phyloP scores from a whole-genome alignment of 2,888 invertebrate species.

The Drosophila prolongata region DNA sequence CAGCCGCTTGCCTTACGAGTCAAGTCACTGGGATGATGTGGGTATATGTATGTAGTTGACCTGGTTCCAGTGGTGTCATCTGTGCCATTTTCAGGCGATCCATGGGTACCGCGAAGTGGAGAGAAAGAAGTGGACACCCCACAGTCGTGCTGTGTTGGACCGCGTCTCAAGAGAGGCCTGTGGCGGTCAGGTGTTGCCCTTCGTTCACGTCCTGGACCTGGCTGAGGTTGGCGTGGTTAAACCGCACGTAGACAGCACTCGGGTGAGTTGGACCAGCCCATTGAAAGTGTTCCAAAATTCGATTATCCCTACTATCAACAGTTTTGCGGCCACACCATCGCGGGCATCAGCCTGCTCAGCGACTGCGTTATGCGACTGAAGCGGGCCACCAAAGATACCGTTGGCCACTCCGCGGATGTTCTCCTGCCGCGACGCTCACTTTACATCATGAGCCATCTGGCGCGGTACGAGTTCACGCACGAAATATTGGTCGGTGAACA shows the following conservation, averaged over 20 bases:
- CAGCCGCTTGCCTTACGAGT: constrained; percentile 94
- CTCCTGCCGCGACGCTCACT: constrained; percentile 91
- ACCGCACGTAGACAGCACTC: constrained; percentile 97
- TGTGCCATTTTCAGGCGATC: constrained; percentile 90
- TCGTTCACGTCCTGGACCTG: constrained; percentile 96
- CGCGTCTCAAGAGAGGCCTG: constrained; percentile 89
- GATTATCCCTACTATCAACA: constrained; percentile 80
- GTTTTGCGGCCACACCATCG: constrained; percentile 99
- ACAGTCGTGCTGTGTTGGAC: constrained; percentile 89
- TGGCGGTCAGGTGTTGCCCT: constrained; percentile 88
- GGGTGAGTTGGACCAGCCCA: constrained; percentile 86
- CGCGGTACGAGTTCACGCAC: constrained; percentile 95
- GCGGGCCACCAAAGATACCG: constrained; percentile 81
- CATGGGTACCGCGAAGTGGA: constrained; percentile 98
- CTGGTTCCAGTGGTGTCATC: neutral
- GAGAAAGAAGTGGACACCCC: constrained; percentile 90
- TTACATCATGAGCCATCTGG: constrained; percentile 95
- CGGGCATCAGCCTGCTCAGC: constrained; percentile 94
- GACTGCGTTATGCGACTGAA: constrained; percentile 95
- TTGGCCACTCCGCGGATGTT: constrained; percentile 87
- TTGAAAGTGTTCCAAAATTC: no score
- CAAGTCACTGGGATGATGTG: constrained; percentile 99
- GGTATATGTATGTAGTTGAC: constrained; percentile 73
- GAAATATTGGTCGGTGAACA: constrained; percentile 90
- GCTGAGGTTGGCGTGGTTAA: constrained; percentile 95